phyloP scores from a whole-genome alignment of 1,140 invertebrate genomes.

The Saxidomus purpurata region DNA sequence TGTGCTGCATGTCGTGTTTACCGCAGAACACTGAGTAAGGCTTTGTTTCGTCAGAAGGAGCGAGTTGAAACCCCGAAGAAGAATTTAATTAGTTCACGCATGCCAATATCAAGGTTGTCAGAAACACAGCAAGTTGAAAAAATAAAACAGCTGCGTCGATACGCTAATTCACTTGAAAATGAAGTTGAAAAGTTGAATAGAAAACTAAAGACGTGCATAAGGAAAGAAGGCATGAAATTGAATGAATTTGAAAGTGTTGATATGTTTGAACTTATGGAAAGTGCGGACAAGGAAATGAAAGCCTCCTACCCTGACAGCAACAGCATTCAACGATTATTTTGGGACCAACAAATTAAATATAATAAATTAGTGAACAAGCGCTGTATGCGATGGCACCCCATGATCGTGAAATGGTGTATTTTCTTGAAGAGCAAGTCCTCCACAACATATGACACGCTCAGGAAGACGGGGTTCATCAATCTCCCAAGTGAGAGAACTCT shows the following conservation, averaged over 20 bases:
- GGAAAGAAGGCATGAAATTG: neutral
- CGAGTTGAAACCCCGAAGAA: neutral
- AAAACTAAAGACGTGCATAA: neutral
- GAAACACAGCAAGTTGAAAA: neutral
- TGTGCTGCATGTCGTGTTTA: neutral
- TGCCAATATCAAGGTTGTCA: too few relatives aligned
- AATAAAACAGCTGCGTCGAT: neutral
- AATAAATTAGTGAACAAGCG: neutral
- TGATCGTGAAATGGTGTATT: slow-evolving; percentile 59
- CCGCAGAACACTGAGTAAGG: neutral
- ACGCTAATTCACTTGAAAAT: neutral
- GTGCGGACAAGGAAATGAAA: neutral
- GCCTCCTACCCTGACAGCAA: slow-evolving; percentile 30
- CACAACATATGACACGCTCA: slow-evolving; percentile 25
- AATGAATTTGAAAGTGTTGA: neutral
- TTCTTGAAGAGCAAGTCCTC: slow-evolving; percentile 12
- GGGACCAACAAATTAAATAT: slow-evolving; percentile 32
- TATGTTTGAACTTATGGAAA: neutral
- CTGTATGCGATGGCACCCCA: slow-evolving; percentile 56
- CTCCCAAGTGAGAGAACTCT: slow-evolving; percentile 56
- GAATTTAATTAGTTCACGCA: too few relatives aligned
- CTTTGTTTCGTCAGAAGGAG: neutral
- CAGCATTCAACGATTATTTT: slow-evolving; percentile 42
- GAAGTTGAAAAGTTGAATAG: neutral
- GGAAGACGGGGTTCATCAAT: slow-evolving; percentile 43